A percentile compares a stretch with the other conserved stretches of the same genome.
These are phyloP conservation scores for Labrus mixtus DNA, from an alignment of 2,113 vertebrate species.

Conservation along the genomic window DNA sequence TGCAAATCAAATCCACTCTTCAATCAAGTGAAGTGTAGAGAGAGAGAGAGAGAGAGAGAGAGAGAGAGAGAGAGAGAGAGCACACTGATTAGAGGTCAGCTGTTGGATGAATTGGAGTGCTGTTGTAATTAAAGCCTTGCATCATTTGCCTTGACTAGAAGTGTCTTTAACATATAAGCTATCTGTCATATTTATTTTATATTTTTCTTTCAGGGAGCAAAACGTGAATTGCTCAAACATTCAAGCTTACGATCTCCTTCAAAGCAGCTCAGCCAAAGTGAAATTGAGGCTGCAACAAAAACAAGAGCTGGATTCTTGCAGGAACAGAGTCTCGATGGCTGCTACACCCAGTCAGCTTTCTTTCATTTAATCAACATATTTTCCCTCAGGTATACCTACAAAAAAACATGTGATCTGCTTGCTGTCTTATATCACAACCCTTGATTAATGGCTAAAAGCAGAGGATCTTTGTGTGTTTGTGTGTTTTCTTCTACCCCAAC, in stretches of 20 bases:
- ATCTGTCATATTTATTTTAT: background rate
- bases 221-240: constrained; percentile 26
- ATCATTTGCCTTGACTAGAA: constrained; percentile 4
- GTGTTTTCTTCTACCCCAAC: too few species aligned
- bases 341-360: background rate
- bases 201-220: constrained; percentile 23
- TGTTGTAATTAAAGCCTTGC: constrained; percentile 41
- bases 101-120: constrained; percentile 28
- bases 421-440: background rate
- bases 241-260: constrained; percentile 21
- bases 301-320: constrained; percentile 54
- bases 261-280: constrained; percentile 28
- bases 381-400: background rate
- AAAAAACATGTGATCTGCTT: background rate
- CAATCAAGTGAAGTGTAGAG: constrained; percentile 17
- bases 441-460: background rate
- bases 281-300: constrained; percentile 49
- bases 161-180: constrained; percentile 35
- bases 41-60: background rate
- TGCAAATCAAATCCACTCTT: constrained; percentile 44
- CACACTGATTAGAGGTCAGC: constrained; percentile 52
- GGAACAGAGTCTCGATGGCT: constrained; percentile 28
- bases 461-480: too few species aligned
- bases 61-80: too few species aligned
- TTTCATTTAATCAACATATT: background rate